phyloP scores from a whole-genome alignment of 2,113 vertebrate species.

The Erythrocercus mccallii region DNA sequence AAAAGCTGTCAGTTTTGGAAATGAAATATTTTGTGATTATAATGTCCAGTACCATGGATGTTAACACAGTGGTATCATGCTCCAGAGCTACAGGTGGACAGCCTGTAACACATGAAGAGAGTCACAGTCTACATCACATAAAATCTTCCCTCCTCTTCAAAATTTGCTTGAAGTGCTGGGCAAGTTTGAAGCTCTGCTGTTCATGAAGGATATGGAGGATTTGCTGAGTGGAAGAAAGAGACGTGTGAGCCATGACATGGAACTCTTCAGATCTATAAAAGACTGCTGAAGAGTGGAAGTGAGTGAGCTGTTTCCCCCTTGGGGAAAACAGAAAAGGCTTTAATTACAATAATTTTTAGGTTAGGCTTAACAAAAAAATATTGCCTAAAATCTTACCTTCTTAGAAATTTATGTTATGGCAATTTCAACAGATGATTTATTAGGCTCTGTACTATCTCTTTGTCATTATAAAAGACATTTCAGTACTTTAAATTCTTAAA shows the following conservation, averaged over 20 bases:
- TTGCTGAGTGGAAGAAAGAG: background rate
- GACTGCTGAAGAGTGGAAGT: background rate
- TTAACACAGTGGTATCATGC: background rate
- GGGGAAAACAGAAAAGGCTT: background rate
- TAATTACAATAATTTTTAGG: background rate
- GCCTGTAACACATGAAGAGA: background rate
- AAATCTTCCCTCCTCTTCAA: background rate
- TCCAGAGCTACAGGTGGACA: background rate
- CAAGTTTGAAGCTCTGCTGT: background rate
- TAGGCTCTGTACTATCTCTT: background rate
- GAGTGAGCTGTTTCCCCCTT: background rate
- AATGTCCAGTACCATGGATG: background rate
- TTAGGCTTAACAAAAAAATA: background rate
- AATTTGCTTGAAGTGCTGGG: background rate
- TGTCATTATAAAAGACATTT: background rate
- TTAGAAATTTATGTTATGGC: background rate
- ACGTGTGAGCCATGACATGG: background rate
- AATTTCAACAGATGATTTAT: background rate
- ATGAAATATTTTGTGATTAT: background rate
- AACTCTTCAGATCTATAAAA: background rate
- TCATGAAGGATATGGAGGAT: background rate
- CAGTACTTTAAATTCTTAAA: background rate
- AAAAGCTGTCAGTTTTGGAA: background rate
- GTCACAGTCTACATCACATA: background rate
- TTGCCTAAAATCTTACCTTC: background rate